A percentile compares a stretch with the other conserved stretches of the same genome.
These are phyloP conservation scores for Belonocnema kinseyi DNA, from an alignment of 1,140 invertebrate species.

Conservation along the genomic window DNA sequence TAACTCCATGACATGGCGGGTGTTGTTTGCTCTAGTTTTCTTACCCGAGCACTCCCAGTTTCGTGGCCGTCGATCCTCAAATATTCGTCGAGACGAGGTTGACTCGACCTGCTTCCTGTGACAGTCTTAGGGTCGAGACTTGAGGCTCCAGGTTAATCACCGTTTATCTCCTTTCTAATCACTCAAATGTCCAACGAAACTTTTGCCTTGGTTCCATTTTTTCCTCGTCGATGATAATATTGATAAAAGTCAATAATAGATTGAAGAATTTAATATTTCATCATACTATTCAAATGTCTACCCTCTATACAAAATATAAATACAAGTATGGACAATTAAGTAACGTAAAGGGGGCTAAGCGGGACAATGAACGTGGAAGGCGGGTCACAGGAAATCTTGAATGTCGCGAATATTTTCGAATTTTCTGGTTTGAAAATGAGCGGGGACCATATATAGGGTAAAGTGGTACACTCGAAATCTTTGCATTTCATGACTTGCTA, in stretches of 20 bases:
- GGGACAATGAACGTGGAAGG: too few species aligned
- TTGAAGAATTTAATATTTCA: too few species aligned
- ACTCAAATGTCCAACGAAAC: too few species aligned
- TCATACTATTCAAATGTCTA: neutral
- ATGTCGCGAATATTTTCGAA: too few species aligned
- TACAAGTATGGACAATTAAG: too few species aligned
- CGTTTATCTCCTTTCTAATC: constrained; percentile 9
- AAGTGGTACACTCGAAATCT: too few species aligned
- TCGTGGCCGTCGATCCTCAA: constrained; percentile 58
- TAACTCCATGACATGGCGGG: constrained; percentile 60
- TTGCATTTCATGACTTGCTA: too few species aligned
- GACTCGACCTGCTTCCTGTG: constrained; percentile 39
- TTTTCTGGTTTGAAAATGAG: too few species aligned
- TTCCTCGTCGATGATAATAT: neutral
- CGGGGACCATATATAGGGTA: too few species aligned
- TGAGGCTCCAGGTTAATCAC: too few species aligned
- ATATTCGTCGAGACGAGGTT: constrained; percentile 49
- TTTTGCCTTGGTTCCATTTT: constrained; percentile 17
- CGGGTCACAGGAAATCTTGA: too few species aligned
- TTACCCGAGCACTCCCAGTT: constrained; percentile 60
- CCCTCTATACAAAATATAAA: neutral
- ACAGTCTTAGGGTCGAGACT: constrained; percentile 20
- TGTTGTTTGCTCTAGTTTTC: constrained; percentile 74
- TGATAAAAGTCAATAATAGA: too few species aligned
- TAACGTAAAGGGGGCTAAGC: neutral